Evolutionary conservation across 1,140 invertebrate genomes (phyloP), one percentile per base, ranked within the genome.

Genomic region (Drosophila baimaii): DNA sequence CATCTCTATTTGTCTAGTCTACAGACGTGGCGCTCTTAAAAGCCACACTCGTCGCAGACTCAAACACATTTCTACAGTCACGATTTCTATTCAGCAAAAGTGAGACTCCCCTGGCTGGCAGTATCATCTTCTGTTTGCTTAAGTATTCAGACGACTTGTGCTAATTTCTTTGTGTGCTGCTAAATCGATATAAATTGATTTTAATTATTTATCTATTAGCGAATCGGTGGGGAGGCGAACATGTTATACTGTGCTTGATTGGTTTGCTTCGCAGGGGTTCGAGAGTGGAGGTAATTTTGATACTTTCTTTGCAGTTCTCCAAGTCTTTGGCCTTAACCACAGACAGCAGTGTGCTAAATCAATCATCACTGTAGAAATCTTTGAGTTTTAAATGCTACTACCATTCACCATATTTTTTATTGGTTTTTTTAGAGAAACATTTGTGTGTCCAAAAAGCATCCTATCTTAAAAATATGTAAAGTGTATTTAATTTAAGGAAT

Each of bases 121-220:
- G 71, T 35, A 55, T 55, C 63, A 52, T 43, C 39, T 69, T 46
- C 21, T 79, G 70, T 86, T 86, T 86, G 84, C 56, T 49, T 59
- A 83, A 84, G 66, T 78, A 84, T 84, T 89, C 79, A 89, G 84
- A 71, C 52, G 66, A 73, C 49, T 82, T 84, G 84, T 84, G 84
- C 84, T 89, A 89, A 89, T 84, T 89, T 89, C 52, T 69, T 59
- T 43, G 81, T 82, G 74, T 88, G 63, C 81, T 77, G 79, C 83
- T 80, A 84, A 88, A 88, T 88, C 84, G 79, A 89, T 88, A 89
- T 89, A 89, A 89, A 89, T 89, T 89, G 84, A 89, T 90, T 89
- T 89, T 89, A 89, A 89, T 89, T 89, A 89, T 89, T 89, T 89
- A 81, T 84, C 84, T 89, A 89, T 89, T 89, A 89, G 80, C 82